Evolutionary conservation across 2,888 invertebrate species (phyloP), one percentile per base, ranked within the genome.

Genomic region (Drosophila setosimentum): DNA sequence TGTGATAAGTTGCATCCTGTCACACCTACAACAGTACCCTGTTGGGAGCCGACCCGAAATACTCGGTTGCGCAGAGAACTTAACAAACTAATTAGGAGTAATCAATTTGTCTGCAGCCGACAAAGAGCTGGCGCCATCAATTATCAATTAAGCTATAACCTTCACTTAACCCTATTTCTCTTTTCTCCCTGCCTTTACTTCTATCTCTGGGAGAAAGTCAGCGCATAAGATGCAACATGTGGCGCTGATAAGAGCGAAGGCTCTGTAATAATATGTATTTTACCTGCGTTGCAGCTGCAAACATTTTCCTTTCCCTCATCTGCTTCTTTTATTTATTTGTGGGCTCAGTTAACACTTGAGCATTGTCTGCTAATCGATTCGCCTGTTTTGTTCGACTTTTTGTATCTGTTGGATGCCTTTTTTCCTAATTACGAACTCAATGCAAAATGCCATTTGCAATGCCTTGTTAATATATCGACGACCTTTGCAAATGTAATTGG

Each of bases 361-460:
- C 57, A 55, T 64, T 68, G 50, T 59, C 68, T 76, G 68, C 50
- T 51, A 54, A 59, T 70, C 42, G 2, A 11, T 29, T n/a, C 30
- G 48, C 18, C 65, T 53, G 54, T 51, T 35, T 21, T 33, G 21
- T 32, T 30, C 30, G 16, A 35, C n/a, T 45, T 45, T 55, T 61
- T 59, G 51, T 58, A 61, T 54, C 71, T 62, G 40, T 40, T 35
- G 50, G 55, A 37, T 68, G 35, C 71, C 78, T 83, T 91, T 78
- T 89, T 89, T 76, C 57, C 68, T 77, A 89, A 90, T 90, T 90
- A 91, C 80, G 81, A 83, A 64, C 63, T 78, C 78, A 82, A 79
- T 88, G 91, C 78, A 68, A 90, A 89, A 76, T 89, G 78, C 65
- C 76, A 83, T 78, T 83, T 66, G 79, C 86, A 79, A 65, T 62